Percentiles rank a stretch among this genome's conserved stretches.
Conservation (phyloP, 1,140 invertebrate species). For the Lucilia sericata region DNA sequence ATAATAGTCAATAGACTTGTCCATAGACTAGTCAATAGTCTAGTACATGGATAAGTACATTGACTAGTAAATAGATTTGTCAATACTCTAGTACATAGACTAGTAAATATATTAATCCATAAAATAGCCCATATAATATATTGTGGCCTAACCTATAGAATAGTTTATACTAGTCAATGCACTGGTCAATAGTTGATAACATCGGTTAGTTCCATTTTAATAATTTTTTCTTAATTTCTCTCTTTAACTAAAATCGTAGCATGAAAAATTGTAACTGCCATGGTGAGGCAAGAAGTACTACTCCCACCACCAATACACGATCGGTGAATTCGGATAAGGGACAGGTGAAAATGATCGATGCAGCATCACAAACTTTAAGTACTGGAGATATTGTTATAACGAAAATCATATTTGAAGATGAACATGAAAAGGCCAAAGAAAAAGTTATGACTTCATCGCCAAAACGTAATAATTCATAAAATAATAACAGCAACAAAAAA, state of each 20-base stretch:
- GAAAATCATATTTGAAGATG: conserved; percentile 85
- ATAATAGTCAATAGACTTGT: too few species aligned
- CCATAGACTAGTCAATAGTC: too few species aligned
- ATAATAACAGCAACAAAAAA: conserved; percentile 1
- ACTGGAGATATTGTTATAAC: conserved; percentile 95
- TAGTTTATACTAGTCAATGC: too few species aligned
- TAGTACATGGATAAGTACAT: too few species aligned
- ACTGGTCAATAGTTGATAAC: too few species aligned
- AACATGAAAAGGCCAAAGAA: conserved; percentile 72
- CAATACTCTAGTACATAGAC: too few species aligned
- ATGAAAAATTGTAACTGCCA: conserved; percentile 65
- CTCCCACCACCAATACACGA: conserved; percentile 52
- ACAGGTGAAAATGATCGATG: conserved; percentile 62
- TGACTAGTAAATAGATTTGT: too few species aligned
- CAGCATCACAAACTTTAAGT: conserved; percentile 85
- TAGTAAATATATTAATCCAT: too few species aligned
- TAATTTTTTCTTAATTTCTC: too few species aligned
- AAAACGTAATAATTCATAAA: conserved; percentile 52
- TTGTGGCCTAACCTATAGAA: too few species aligned
- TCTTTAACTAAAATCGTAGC: conserved; percentile 45
- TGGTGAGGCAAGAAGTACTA: conserved; percentile 59
- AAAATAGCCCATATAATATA: too few species aligned
- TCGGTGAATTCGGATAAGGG: conserved; percentile 34
- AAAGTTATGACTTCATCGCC: conserved; percentile 70
- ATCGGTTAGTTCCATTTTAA: too few species aligned